Evolutionary conservation across 1,140 invertebrate species (phyloP), one percentile per base, ranked within the genome.

Genomic region (Euschistus heros): DNA sequence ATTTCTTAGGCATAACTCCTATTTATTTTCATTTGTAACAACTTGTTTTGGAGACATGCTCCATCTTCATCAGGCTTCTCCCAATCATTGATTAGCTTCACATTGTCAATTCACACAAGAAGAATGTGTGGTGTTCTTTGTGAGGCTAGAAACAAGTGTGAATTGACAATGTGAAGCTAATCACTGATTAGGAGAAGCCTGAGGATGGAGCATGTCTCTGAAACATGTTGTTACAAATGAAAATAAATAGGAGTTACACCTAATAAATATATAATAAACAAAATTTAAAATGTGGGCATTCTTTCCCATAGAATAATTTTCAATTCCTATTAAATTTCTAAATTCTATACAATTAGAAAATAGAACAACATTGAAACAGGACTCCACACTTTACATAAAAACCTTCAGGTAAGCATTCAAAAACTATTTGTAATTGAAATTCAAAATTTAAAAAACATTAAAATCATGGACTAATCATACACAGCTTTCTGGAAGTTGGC

Each of bases 401-500:
- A 57, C 24, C n/a, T 57, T 57, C 54, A 57, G 18, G 18, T 57
- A 57, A 57, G 24, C 47, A 50, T 57, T 57, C 24, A 22, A 57
- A 57, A 57, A 57, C 54, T 57, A 57, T 57, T 15, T 57, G 5
- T 24, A 24, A 6, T 24, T 26, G n/a, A 50, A 22, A 50, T 20
- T 50, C 7, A 50, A 50, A 50, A 24, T 26, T 17, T 24, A 57
- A 2, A 57, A 22, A 57, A 57, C 20, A 5, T 57, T 24, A 26
- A 57, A 57, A 57, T 4, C 14, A 22, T 57, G 54, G 54, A 57
- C 54, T 57, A 26, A 69, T 81, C 84, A 86, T 62, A 88, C 86
- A 74, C 85, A 87, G 69, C 84, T 86, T 74, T 87, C 85, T 2
- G 86, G 86, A 70, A 88, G 80, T 72, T 85, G 82, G 73, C 84